Base-by-base conservation (phyloP, 2,113 vertebrate genomes). In the Bombycilla garrulus region DNA sequence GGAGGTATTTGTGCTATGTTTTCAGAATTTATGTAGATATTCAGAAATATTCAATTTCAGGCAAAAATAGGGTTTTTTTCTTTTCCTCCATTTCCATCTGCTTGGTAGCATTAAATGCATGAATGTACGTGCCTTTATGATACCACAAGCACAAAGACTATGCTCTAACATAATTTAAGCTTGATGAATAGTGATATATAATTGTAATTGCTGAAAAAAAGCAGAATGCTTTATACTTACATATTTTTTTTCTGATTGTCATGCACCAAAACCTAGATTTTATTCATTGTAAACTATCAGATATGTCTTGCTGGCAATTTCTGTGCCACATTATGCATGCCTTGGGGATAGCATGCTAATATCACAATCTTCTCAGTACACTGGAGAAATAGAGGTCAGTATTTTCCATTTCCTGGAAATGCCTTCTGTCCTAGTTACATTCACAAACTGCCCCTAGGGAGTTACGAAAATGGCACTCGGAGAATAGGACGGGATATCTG, bases 341-440 rank as follows among this genome's bases (percentile, higher is more conserved):
- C 86, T 67, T 69, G 58, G 25, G 77, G 54, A 13, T 51, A 74
- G 36, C 86, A 85, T 83, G 67, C 64, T 95, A 93, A 85, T 88
- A 91, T 54, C 54, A 56, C 65, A 74, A 12, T 95, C 61, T 90
- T 95, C 66, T 95, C 54, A 81, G 80, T 65, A 65, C 18, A 81
- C 78, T 76, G 73, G 23, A 92, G 74, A 95, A 97, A 66, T 81
- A 93, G 89, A 95, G 89, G 92, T 95, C 93, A 94, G 6, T 93
- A 92, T 95, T 96, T 97, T 96, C 96, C 92, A 94, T 95, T 96
- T 97, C 94, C 96, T 97, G 95, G 93, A 95, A 97, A 79, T 88
- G 60, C 74, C 76, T 96, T 96, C 56, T 95, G 64, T 90, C 92
- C 91, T 88, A 85, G 64, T 96, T 92, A 66, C 18, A 86, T 96